These are phyloP conservation scores for Calameuta idolon DNA, from an alignment of 2,888 invertebrate genomes.

Conservation along the genomic window DNA sequence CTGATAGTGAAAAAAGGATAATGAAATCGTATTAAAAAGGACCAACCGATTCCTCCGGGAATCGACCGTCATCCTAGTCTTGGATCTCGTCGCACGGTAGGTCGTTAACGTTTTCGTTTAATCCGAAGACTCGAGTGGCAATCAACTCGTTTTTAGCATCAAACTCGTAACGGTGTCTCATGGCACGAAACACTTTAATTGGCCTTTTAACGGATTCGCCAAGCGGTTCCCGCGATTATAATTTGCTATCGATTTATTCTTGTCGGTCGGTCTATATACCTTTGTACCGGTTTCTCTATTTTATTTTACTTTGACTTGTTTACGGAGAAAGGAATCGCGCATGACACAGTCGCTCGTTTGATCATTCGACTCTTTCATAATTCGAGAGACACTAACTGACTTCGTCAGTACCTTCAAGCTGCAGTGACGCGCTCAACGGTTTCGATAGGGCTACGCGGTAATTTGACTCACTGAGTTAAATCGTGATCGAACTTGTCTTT, in stretches of 20 bases:
- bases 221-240: background rate
- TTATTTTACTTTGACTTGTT: background rate
- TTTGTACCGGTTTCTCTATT: background rate
- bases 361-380: background rate
- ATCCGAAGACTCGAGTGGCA: background rate
- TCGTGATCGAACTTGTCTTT: background rate
- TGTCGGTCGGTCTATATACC: background rate
- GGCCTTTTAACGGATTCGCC: background rate
- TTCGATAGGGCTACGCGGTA: background rate
- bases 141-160: background rate
- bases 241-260: background rate
- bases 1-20: background rate
- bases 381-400: background rate
- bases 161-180: background rate
- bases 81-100: background rate
- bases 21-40: background rate
- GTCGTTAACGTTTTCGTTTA: background rate
- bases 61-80: background rate
- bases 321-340: background rate
- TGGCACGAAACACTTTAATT: background rate
- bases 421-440: background rate
- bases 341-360: background rate
- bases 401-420: background rate
- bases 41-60: background rate
- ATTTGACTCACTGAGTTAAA: background rate